Evolutionary conservation across 2,888 invertebrate species (phyloP).

Genomic region (Rhagonycha lutea): DNA sequence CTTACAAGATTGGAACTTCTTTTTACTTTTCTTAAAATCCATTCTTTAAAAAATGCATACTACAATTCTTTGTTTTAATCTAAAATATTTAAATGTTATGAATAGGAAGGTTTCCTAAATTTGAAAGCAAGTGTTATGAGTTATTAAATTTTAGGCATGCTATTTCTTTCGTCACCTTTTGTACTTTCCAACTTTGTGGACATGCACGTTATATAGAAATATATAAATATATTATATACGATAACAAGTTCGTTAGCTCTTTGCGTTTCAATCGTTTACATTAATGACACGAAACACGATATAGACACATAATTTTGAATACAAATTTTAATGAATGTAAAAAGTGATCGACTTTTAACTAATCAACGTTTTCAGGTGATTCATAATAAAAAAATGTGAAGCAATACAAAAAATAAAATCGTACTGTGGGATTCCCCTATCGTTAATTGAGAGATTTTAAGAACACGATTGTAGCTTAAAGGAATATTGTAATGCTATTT

Average conservation of each 20-base stretch:
- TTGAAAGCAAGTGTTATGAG: slow-evolving; percentile 9
- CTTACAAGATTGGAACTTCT: not conserved
- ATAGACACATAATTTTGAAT: not conserved
- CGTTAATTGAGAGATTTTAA: no score
- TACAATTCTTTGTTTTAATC: not conserved
- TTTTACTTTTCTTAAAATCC: not conserved
- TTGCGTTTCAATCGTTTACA: not conserved
- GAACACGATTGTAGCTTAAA: no score
- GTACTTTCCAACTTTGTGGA: not conserved
- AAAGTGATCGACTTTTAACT: not conserved
- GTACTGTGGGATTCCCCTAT: not conserved
- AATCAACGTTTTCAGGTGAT: not conserved
- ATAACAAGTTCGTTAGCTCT: not conserved
- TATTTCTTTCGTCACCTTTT: slow-evolving; percentile 19
- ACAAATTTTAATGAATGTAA: not conserved
- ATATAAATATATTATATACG: not conserved
- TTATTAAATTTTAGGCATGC: slow-evolving; percentile 17
- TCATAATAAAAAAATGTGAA: no score
- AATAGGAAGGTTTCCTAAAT: not conserved
- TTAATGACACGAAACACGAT: slow-evolving; percentile 2
- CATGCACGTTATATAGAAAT: not conserved
- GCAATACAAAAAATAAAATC: no score
- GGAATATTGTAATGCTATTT: no score
- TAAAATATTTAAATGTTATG: not conserved
- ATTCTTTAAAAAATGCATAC: not conserved